Evolutionary conservation across 1,140 invertebrate genomes (phyloP).

Genomic region (Brachionus calyciflorus): DNA sequence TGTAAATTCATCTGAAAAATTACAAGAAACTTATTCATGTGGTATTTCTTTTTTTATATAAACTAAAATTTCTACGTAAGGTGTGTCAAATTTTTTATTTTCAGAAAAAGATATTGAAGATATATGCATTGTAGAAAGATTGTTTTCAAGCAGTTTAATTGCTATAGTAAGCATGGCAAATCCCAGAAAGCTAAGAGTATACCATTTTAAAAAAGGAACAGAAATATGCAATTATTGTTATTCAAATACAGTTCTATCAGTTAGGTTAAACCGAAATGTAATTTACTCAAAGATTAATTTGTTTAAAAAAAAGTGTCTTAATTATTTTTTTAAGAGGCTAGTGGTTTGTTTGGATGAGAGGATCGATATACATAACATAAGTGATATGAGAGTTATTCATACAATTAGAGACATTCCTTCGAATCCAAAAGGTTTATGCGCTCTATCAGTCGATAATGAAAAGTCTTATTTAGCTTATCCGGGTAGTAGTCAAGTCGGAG

Average conservation of each 20-base stretch:
- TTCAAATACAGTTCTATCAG: constrained; percentile 90
- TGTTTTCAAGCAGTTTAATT: constrained; percentile 93
- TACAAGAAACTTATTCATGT: constrained; percentile 64
- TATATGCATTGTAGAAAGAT: constrained; percentile 85
- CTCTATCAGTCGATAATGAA: constrained; percentile 80
- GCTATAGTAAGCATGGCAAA: constrained; percentile 86
- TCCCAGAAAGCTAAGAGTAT: constrained; percentile 88
- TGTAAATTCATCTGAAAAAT: constrained; percentile 75
- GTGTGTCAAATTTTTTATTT: constrained; percentile 50
- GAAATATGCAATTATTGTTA: constrained; percentile 99
- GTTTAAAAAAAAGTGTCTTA: constrained; percentile 44
- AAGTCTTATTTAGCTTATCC: constrained; percentile 95
- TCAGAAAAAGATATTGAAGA: constrained; percentile 71
- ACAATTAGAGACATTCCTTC: constrained; percentile 95
- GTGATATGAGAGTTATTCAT: constrained; percentile 97
- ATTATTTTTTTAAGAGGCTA: constrained; percentile 70
- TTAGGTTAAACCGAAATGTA: constrained; percentile 91
- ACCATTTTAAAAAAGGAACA: constrained; percentile 94
- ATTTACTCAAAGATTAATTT: constrained; percentile 54
- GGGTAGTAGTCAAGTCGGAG: constrained; percentile 83
- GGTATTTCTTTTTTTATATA: constrained; percentile 72
- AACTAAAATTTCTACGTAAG: no score
- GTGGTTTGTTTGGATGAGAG: constrained; percentile 96
- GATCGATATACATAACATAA: constrained; percentile 95
- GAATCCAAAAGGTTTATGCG: constrained; percentile 86